Conservation (phyloP, 2,797 vertebrate genomes). For the Streptopelia turtur region DNA sequence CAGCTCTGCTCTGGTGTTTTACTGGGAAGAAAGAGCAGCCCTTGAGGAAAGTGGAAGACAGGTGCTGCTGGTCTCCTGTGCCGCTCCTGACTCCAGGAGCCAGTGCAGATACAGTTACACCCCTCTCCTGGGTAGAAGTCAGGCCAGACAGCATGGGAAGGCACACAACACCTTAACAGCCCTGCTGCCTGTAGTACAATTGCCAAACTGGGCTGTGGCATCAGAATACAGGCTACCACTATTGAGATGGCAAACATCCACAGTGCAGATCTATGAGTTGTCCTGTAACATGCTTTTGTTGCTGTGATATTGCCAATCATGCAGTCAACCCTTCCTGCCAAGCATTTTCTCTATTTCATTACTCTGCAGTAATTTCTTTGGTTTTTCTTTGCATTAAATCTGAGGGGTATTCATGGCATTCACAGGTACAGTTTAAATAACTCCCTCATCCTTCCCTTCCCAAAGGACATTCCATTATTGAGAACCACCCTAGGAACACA, state of each 20-base stretch:
- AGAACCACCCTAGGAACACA: background rate
- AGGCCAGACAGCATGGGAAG: background rate
- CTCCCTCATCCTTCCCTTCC: background rate
- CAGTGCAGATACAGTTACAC: background rate
- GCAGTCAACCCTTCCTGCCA: background rate
- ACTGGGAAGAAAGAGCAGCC: background rate
- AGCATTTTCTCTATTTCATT: background rate
- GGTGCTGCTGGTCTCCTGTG: background rate
- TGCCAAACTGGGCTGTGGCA: background rate
- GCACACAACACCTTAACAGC: background rate
- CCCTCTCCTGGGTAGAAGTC: background rate
- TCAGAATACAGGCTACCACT: background rate
- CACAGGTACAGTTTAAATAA: background rate
- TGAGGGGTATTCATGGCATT: background rate
- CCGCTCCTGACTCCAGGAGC: background rate
- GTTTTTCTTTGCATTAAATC: background rate
- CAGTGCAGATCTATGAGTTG: background rate
- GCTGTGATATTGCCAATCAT: background rate
- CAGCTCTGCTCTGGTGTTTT: background rate
- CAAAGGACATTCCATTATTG: background rate
- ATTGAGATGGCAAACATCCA: background rate
- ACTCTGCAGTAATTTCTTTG: background rate
- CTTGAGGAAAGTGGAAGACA: background rate
- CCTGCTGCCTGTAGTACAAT: rapidly evolving
- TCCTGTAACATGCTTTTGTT: background rate